phyloP scores from a whole-genome alignment of 2,888 invertebrate genomes.

The Iphiclides podalirius region DNA sequence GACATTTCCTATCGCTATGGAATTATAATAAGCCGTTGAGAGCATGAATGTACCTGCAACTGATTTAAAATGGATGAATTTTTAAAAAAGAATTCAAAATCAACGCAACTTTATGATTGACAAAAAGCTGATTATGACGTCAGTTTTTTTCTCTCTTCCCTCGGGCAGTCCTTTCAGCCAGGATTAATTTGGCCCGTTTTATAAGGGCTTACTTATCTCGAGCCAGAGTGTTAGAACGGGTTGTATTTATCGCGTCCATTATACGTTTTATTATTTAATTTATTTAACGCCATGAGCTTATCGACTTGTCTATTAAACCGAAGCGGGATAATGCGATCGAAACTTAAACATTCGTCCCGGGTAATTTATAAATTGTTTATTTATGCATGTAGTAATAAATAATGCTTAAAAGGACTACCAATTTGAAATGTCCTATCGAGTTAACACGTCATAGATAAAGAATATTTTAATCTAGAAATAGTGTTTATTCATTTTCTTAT shows the following conservation, averaged over 20 bases:
- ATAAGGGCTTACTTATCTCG: slow-evolving; percentile 77
- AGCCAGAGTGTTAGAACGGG: slow-evolving; percentile 65
- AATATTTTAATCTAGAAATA: no score
- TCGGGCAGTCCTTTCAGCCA: slow-evolving; percentile 64
- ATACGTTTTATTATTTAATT: slow-evolving; percentile 79
- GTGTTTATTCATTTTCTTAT: no score
- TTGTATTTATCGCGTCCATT: slow-evolving; percentile 76
- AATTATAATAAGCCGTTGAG: no score
- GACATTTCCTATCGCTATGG: no score
- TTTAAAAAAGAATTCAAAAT: slow-evolving; percentile 64
- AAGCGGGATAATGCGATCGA: slow-evolving; percentile 68
- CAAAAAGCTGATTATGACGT: slow-evolving; percentile 80
- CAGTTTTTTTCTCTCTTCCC: slow-evolving; percentile 57
- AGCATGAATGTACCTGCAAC: background rate
- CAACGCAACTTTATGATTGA: slow-evolving; percentile 71
- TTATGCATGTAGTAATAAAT: background rate
- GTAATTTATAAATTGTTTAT: slow-evolving; percentile 50
- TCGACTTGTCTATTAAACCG: slow-evolving; percentile 76
- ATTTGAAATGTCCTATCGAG: background rate
- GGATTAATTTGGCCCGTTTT: slow-evolving; percentile 77
- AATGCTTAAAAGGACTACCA: background rate
- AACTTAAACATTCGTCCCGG: slow-evolving; percentile 63
- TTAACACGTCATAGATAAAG: background rate
- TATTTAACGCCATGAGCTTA: slow-evolving; percentile 74
- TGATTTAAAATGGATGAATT: slow-evolving; percentile 54